Evolutionary conservation across 2,888 invertebrate species (phyloP).

Genomic region (Trichacis sp.): DNA sequence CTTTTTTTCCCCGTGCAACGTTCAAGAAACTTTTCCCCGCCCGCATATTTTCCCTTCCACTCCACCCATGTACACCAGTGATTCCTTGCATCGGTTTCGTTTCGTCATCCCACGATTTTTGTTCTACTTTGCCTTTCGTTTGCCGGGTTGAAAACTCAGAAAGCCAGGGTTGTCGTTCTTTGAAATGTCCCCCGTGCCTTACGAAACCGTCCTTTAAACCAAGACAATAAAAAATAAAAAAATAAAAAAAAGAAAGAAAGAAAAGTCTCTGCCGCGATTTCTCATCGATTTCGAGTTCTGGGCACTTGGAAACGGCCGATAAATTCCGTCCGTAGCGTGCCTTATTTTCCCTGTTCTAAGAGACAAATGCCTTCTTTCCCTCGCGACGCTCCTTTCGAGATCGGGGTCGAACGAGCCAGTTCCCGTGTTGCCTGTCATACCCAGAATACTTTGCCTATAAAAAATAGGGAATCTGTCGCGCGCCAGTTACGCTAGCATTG

Average conservation of each 20-base stretch:
- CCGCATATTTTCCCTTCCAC: background rate
- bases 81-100: too few species aligned
- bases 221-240: slow-evolving; percentile 33
- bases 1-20: slow-evolving; percentile 29
- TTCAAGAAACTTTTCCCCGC: slow-evolving; percentile 21
- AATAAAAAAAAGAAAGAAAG: too few species aligned
- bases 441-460: background rate
- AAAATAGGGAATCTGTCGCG: slow-evolving; percentile 10
- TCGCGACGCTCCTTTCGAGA: background rate
- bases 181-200: slow-evolving; percentile 30
- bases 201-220: slow-evolving; percentile 26
- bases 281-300: too few species aligned
- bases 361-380: background rate
- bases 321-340: slow-evolving; percentile 37
- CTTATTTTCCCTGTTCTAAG: slow-evolving; percentile 23
- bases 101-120: background rate
- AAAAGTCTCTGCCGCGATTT: background rate
- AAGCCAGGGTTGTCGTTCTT: slow-evolving; percentile 35
- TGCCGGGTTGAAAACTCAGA: too few species aligned
- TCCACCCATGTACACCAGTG: too few species aligned
- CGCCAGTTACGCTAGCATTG: slow-evolving; percentile 16
- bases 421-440: slow-evolving; percentile 8
- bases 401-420: too few species aligned
- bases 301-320: slow-evolving; percentile 13
- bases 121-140: background rate